phyloP scores from a whole-genome alignment of 2,888 invertebrate genomes.

The Vannuccia rotundouncinata region DNA sequence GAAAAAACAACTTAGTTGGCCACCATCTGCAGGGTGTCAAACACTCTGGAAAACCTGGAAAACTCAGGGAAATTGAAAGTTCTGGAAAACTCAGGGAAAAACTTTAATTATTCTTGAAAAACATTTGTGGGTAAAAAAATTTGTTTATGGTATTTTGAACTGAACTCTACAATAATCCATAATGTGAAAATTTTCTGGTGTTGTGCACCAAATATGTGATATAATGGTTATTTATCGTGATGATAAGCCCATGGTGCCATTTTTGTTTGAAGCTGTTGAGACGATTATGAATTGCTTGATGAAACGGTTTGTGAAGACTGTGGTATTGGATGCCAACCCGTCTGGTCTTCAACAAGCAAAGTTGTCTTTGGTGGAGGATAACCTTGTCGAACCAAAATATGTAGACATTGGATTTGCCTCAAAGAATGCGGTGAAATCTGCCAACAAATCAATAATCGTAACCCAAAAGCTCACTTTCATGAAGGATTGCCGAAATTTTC shows the following conservation, averaged over 20 bases:
- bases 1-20: too few relatives aligned
- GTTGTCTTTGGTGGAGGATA: not conserved
- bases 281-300: slow-evolving; percentile 2
- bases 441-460: not conserved
- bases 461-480: not conserved
- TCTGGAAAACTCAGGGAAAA: slow-evolving; percentile 26
- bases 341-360: not conserved
- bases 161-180: slow-evolving; percentile 23
- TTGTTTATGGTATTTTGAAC: slow-evolving; percentile 19
- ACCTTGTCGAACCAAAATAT: not conserved
- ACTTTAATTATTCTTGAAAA: slow-evolving; percentile 20
- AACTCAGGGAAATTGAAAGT: slow-evolving; percentile 26
- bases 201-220: not conserved
- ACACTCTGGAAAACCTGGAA: slow-evolving; percentile 17
- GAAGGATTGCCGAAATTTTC: not conserved
- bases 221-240: slow-evolving; percentile 21
- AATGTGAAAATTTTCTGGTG: slow-evolving; percentile 14
- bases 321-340: slow-evolving; percentile 12
- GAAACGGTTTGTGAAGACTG: slow-evolving; percentile 7
- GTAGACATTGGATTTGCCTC: slow-evolving; percentile 4
- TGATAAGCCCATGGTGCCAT: slow-evolving; percentile 28
- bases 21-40: slow-evolving; percentile 19
- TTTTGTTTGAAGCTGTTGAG: slow-evolving; percentile 5
- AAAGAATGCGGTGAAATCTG: not conserved
- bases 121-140: slow-evolving; percentile 17